Base-by-base conservation (phyloP, 2,797 vertebrate genomes). In the Muscicapa striata region DNA sequence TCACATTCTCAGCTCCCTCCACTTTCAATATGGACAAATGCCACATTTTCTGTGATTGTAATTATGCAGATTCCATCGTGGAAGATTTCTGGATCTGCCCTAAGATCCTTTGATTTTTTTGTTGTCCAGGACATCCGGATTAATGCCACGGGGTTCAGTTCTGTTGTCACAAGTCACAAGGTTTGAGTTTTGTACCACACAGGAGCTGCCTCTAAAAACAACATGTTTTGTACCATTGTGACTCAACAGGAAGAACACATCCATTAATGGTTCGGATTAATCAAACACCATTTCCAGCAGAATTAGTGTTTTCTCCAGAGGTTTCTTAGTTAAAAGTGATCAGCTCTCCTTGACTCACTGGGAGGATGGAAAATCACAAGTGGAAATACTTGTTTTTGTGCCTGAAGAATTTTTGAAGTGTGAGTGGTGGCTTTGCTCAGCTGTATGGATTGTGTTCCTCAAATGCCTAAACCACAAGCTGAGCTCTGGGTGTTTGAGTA, bases 171-270 rank as follows among this genome's bases (percentile, higher is more conserved):
- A 1, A 51, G 89, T 94, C 87, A 94, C 66, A 91, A 87, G 86
- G 79, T 83, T 87, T 69, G 34, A n/a, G 69, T 55, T 93, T 54
- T 81, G 67, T 73, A 59, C 63, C 66, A 5, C 59, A 40, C 32
- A 81, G 69, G 76, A 91, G 63, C 54, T 74, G 68, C 93, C 74
- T 94, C 84, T 74, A 51, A 87, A 85, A 89, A 83, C 43, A 89
- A 72, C 58, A 13, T 69, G 70, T 57, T 91, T 87, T 81, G 82
- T 89, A 30, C 76, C 0, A 1, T 16, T 55, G 15, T 91, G 92
- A 89, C 73, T 89, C 93, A 94, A 75, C 91, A 85, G 94, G 92
- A 97, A 96, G 87, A 75, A 69, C 36, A 43, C 54, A 54, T 15
- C 73, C 66, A 61, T 93, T 94, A 93, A 40, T 20, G 46, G 58